A percentile compares a stretch with the other conserved stretches of the same genome.
phyloP scores from a whole-genome alignment of 2,888 invertebrate genomes.

The Ethmia dodecea region DNA sequence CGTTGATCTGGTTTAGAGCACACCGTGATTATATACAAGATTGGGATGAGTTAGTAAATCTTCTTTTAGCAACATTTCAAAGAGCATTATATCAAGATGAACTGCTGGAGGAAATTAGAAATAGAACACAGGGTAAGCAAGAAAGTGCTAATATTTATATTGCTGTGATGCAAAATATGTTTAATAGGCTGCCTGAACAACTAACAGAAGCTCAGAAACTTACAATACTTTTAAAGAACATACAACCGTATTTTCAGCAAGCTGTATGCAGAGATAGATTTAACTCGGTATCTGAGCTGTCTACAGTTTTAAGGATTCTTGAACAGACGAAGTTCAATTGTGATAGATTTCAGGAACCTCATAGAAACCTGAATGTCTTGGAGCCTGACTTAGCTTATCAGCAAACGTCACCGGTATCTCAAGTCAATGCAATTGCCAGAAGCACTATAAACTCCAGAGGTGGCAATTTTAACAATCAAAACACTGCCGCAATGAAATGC shows the following conservation, averaged over 20 bases:
- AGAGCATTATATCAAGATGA: conserved; percentile 9
- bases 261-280: conserved; percentile 7
- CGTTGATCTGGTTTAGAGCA: conserved; percentile 8
- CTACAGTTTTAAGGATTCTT: conserved; percentile 2
- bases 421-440: not conserved
- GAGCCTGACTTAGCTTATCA: conserved; percentile 10
- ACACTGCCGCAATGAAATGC: conserved; percentile 1
- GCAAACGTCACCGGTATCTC: not conserved
- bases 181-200: conserved; percentile 4
- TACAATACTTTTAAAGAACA: conserved; percentile 4
- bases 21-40: not conserved
- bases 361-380: not conserved
- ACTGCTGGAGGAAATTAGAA: conserved; percentile 6
- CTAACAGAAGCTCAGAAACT: conserved; percentile 4
- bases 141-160: conserved; percentile 2
- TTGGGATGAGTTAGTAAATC: conserved; percentile 1
- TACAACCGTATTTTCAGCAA: conserved; percentile 11
- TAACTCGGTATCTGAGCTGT: not conserved
- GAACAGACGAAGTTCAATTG: conserved; percentile 11
- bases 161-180: conserved; percentile 8
- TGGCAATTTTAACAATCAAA: not conserved
- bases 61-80: conserved; percentile 1
- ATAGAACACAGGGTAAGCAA: conserved; percentile 7
- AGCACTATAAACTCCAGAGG: not conserved
- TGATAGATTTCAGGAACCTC: conserved; percentile 13